Evolutionary conservation across 1,140 invertebrate genomes (phyloP).

Genomic region (Diorhabda sublineata): DNA sequence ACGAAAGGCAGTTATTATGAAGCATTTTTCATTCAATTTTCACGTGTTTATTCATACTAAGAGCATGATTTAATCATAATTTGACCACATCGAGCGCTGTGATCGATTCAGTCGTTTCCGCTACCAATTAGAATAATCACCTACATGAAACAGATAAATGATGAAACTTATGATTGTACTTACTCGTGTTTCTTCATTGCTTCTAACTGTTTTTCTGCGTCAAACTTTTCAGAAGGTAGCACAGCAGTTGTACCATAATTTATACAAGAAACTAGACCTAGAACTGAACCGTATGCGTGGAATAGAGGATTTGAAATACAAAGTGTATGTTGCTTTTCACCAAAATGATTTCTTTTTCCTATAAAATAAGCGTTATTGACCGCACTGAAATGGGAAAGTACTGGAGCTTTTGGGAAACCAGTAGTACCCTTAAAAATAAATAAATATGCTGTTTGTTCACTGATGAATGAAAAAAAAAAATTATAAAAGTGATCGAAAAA

Average conservation of each 20-base stretch:
- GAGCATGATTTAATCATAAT: too few species aligned
- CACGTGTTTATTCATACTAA: too few species aligned
- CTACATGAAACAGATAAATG: too few species aligned
- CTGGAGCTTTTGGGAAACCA: conserved; percentile 83
- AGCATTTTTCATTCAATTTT: too few species aligned
- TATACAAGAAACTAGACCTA: conserved; percentile 60
- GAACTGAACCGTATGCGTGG: conserved; percentile 82
- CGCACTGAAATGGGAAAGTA: conserved; percentile 76
- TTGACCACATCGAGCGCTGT: too few species aligned
- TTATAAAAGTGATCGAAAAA: too few species aligned
- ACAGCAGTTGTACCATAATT: conserved; percentile 67
- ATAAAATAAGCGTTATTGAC: conserved; percentile 80
- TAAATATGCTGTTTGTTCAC: neutral
- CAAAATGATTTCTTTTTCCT: conserved; percentile 57
- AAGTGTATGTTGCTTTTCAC: conserved; percentile 53
- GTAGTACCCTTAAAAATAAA: conserved; percentile 66
- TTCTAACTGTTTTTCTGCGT: conserved; percentile 62
- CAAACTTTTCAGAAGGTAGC: conserved; percentile 64
- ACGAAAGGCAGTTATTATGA: too few species aligned
- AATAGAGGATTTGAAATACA: conserved; percentile 87
- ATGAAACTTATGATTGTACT: conserved; percentile 5
- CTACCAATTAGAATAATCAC: too few species aligned
- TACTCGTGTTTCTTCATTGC: conserved; percentile 68
- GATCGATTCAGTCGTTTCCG: too few species aligned
- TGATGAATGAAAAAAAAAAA: too few species aligned